Conservation (phyloP, 2,113 vertebrate genomes). For the Pterocles burchelli region DNA sequence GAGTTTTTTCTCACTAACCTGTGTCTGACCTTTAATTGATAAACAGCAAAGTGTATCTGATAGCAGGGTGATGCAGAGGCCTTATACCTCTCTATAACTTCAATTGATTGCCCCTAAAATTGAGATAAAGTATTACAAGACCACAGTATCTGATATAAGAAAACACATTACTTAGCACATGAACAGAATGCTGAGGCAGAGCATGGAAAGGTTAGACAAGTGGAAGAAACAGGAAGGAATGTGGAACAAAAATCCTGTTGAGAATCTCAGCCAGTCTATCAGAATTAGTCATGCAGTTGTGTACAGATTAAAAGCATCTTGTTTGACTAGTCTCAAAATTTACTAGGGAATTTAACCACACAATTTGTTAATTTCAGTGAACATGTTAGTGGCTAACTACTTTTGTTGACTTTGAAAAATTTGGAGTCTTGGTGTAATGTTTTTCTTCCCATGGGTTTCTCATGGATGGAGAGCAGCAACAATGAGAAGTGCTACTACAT, state of each 20-base stretch:
- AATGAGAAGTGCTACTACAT: neutral
- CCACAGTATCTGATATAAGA: slow-evolving; percentile 23
- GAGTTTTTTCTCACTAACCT: slow-evolving; percentile 48
- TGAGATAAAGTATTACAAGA: slow-evolving; percentile 58
- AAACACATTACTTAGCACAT: slow-evolving; percentile 35
- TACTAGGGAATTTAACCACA: neutral
- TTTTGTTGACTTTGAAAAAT: neutral
- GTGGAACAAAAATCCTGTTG: neutral
- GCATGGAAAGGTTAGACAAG: neutral
- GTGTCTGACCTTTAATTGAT: slow-evolving; percentile 63
- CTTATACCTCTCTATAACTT: slow-evolving; percentile 50
- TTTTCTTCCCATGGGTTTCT: neutral
- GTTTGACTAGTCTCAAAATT: neutral
- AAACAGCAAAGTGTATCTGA: slow-evolving; percentile 53
- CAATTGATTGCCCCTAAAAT: slow-evolving; percentile 57
- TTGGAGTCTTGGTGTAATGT: neutral
- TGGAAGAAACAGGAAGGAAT: neutral
- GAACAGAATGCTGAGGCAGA: slow-evolving; percentile 19
- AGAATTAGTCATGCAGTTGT: slow-evolving; percentile 5
- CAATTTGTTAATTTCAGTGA: slow-evolving; percentile 19
- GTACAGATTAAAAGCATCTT: neutral
- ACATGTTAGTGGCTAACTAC: neutral
- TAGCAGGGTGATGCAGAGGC: slow-evolving; percentile 19
- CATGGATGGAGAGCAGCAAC: neutral
- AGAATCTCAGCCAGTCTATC: neutral